These are phyloP conservation scores for Drosophila putrida DNA, from an alignment of 2,888 invertebrate genomes.

Conservation along the genomic window DNA sequence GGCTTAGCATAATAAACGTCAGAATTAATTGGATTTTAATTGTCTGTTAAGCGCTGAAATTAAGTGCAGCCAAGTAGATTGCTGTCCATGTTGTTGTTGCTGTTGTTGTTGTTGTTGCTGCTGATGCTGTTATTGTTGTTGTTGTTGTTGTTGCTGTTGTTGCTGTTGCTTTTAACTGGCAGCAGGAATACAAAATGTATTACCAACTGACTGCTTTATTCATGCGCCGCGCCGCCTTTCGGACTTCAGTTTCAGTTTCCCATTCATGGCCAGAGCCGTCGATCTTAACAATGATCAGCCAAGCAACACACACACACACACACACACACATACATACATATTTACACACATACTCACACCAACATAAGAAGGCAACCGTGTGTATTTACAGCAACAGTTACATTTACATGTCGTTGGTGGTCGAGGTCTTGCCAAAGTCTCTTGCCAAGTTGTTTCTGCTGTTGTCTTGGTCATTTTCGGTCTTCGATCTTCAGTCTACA, in stretches of 20 bases:
- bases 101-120: slow-evolving; percentile 11
- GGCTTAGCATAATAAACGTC: slow-evolving; percentile 85
- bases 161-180: slow-evolving; percentile 44
- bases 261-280: slow-evolving; percentile 66
- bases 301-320: slow-evolving; percentile 59
- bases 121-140: slow-evolving; percentile 20
- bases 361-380: slow-evolving; percentile 1
- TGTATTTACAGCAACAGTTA: slow-evolving; percentile 31
- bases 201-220: slow-evolving; percentile 78
- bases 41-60: slow-evolving; percentile 84
- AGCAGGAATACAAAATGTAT: slow-evolving; percentile 63
- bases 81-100: slow-evolving; percentile 37
- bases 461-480: slow-evolving; percentile 35
- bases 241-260: slow-evolving; percentile 48
- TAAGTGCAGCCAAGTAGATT: slow-evolving; percentile 81
- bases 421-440: slow-evolving; percentile 43
- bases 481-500: slow-evolving; percentile 15
- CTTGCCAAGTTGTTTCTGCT: slow-evolving; percentile 12
- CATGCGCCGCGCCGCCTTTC: slow-evolving; percentile 64
- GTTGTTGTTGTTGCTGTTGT: slow-evolving; percentile 28
- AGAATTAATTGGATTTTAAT: slow-evolving; percentile 86
- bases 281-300: slow-evolving; percentile 80
- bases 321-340: slow-evolving; percentile 32
- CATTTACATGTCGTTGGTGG: slow-evolving; percentile 79
- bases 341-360: neutral